Evolutionary conservation across 2,888 invertebrate species (phyloP).

Genomic region (Dicranocentrus wangi): DNA sequence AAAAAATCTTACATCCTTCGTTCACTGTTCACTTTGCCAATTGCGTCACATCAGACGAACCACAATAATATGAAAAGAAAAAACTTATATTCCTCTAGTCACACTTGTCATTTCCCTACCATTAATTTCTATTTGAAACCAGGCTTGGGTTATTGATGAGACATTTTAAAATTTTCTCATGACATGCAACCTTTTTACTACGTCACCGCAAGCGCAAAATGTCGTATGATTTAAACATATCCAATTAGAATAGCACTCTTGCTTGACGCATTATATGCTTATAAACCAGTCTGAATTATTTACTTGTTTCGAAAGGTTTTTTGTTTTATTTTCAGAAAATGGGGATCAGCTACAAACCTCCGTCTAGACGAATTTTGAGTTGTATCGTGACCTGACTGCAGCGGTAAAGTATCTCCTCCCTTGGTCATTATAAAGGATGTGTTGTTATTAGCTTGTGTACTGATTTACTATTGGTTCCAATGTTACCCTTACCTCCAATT

Average conservation of each 20-base stretch:
- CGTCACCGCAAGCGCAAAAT: too few species aligned
- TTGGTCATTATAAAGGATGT: constrained; percentile 8
- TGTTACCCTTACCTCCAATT: too few species aligned
- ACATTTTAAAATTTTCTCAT: constrained; percentile 21
- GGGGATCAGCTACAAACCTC: too few species aligned
- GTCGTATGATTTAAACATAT: too few species aligned
- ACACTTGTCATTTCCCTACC: background rate
- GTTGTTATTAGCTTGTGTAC: background rate
- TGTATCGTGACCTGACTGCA: constrained; percentile 3
- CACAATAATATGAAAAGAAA: background rate
- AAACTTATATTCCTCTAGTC: too few species aligned
- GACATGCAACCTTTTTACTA: constrained; percentile 9
- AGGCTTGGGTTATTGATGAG: constrained; percentile 35
- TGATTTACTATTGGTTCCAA: too few species aligned
- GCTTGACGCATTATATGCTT: too few species aligned
- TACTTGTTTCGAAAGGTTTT: background rate
- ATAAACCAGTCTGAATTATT: background rate
- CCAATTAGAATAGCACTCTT: background rate
- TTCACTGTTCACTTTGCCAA: background rate
- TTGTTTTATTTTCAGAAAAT: background rate
- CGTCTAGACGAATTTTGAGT: background rate
- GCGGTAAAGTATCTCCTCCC: background rate
- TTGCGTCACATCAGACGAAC: too few species aligned
- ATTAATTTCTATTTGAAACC: background rate
- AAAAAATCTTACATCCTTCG: background rate